phyloP scores from a whole-genome alignment of 2,113 vertebrate species.

The Python bivittatus region DNA sequence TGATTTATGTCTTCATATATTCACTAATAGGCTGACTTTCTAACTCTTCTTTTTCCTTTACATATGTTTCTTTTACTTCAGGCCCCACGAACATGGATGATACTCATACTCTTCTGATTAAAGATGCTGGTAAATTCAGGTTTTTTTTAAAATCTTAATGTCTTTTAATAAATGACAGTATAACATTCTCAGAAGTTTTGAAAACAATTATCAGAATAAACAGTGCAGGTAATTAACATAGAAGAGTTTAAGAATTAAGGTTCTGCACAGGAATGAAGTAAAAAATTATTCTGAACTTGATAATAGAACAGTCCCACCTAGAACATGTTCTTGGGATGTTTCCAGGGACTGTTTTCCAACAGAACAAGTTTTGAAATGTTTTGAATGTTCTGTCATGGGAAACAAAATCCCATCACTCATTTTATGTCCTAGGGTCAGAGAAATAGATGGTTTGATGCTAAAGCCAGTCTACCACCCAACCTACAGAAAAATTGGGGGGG shows the following conservation, averaged over 20 bases:
- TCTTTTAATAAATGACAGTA: neutral
- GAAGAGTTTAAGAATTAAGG: neutral
- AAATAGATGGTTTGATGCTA: neutral
- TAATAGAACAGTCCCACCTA: neutral
- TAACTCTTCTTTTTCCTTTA: neutral
- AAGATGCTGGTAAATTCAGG: slow-evolving; percentile 89
- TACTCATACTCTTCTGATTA: slow-evolving; percentile 87
- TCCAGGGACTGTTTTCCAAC: neutral
- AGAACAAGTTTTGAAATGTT: neutral
- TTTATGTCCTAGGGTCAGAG: neutral
- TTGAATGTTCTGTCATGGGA: neutral
- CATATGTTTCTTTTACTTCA: slow-evolving; percentile 53
- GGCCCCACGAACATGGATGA: slow-evolving; percentile 87
- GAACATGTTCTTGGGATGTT: neutral
- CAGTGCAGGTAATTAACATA: neutral
- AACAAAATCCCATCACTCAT: neutral
- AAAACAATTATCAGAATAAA: neutral
- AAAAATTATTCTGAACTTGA: neutral
- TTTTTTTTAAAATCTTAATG: slow-evolving; percentile 26
- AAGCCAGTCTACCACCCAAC: neutral
- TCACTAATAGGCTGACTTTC: neutral
- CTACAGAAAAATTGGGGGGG: neutral
- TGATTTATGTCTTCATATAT: neutral
- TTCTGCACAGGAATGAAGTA: neutral
- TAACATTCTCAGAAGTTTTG: neutral